A percentile compares a stretch with the other conserved stretches of the same genome.
Evolutionary conservation across 2,888 invertebrate genomes (phyloP).

Genomic region (Adela reaumurella): DNA sequence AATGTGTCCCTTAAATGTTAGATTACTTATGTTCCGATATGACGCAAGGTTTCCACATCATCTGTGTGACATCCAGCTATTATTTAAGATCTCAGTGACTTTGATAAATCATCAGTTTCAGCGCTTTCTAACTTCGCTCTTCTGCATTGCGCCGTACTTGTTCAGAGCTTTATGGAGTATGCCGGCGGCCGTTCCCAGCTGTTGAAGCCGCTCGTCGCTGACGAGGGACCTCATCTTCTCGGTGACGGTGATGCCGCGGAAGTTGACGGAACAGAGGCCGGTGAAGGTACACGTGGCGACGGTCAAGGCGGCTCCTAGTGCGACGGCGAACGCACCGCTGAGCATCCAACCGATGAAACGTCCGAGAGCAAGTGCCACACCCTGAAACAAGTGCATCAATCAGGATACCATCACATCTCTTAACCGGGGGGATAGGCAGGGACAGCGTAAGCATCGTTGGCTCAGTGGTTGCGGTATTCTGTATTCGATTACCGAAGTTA

Average conservation of each 20-base stretch:
- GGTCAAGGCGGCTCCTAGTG: slow-evolving; percentile 43
- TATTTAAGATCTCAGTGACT: too few relatives aligned
- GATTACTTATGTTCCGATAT: too few relatives aligned
- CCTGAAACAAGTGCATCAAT: slow-evolving; percentile 37
- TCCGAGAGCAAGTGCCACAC: slow-evolving; percentile 31
- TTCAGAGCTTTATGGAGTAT: slow-evolving; percentile 61
- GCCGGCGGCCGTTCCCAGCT: slow-evolving; percentile 53
- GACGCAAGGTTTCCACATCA: too few relatives aligned
- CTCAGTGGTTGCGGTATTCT: too few relatives aligned
- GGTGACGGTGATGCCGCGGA: slow-evolving; percentile 58
- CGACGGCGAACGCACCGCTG: slow-evolving; percentile 41
- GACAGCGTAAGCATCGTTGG: too few relatives aligned
- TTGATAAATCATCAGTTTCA: too few relatives aligned
- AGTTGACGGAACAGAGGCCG: slow-evolving; percentile 57
- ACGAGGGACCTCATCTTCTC: slow-evolving; percentile 55
- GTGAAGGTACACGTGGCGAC: slow-evolving; percentile 58
- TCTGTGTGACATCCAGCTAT: too few relatives aligned
- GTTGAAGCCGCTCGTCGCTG: slow-evolving; percentile 57
- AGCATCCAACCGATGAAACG: slow-evolving; percentile 34
- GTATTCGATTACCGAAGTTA: too few relatives aligned
- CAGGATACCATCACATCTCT: too few relatives aligned
- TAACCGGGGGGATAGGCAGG: too few relatives aligned
- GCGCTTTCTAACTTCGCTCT: slow-evolving; percentile 6
- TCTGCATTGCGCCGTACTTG: slow-evolving; percentile 51
- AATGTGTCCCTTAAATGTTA: too few relatives aligned